Percentiles rank a stretch among this genome's conserved stretches.
Conservation (phyloP, 2,888 invertebrate genomes). For the Tyria jacobaeae region DNA sequence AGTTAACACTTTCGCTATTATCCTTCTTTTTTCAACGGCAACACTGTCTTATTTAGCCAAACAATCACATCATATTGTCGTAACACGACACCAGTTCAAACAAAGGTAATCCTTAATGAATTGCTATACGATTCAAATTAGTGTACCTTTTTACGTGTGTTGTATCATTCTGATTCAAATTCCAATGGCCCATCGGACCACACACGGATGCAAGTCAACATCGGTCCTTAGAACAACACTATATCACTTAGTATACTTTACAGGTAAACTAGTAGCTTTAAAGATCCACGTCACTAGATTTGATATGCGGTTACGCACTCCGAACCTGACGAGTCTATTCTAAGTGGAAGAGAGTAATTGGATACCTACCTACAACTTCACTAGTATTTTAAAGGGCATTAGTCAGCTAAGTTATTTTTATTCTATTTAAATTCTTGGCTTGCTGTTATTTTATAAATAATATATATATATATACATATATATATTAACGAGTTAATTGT, state of each 20-base stretch:
- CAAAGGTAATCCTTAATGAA: conserved; percentile 47
- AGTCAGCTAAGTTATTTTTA: conserved; percentile 14
- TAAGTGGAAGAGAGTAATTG: conserved; percentile 25
- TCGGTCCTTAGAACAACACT: conserved; percentile 82
- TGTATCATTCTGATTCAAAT: conserved; percentile 43
- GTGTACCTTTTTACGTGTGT: conserved; percentile 32
- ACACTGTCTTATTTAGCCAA: conserved; percentile 74
- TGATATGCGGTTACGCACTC: conserved; percentile 49
- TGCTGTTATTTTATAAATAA: no score
- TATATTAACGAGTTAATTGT: no score
- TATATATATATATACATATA: no score
- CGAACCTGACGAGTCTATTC: conserved; percentile 24
- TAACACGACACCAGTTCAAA: conserved; percentile 25
- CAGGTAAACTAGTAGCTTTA: conserved; percentile 82
- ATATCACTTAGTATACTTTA: conserved; percentile 83
- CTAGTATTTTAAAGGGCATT: conserved; percentile 5
- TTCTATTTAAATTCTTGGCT: neutral
- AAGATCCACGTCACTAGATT: conserved; percentile 65
- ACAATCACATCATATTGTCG: conserved; percentile 49
- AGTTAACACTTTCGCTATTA: conserved; percentile 83
- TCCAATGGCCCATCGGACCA: conserved; percentile 70
- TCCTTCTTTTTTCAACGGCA: conserved; percentile 73
- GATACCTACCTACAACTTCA: conserved; percentile 7
- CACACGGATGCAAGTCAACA: conserved; percentile 82
- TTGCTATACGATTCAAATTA: conserved; percentile 56